Evolutionary conservation across 2,113 vertebrate genomes (phyloP).

Genomic region (Alouatta palliata): DNA sequence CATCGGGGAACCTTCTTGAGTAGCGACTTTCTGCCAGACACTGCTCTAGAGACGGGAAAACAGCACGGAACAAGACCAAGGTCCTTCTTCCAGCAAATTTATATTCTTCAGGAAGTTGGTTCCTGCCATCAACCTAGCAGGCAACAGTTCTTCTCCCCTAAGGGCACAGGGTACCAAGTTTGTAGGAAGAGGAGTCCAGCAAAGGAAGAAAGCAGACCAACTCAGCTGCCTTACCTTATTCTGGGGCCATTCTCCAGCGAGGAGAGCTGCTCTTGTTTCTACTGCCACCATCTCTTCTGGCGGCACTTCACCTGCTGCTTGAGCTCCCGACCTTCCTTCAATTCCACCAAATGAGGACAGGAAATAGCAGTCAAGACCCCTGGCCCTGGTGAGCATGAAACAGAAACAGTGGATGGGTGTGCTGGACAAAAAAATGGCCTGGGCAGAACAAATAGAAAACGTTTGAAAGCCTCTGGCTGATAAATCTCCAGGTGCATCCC

Average conservation of each 20-base stretch:
- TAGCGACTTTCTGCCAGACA: neutral
- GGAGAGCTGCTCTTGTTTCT: neutral
- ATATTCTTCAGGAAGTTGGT: neutral
- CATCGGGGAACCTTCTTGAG: neutral
- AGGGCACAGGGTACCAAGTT: neutral
- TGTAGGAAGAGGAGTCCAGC: neutral
- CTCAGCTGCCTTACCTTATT: constrained; percentile 41
- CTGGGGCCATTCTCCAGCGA: neutral
- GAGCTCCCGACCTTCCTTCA: neutral
- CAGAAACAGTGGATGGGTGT: neutral
- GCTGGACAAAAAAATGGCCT: neutral
- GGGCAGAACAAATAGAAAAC: constrained; percentile 12
- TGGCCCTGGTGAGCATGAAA: neutral
- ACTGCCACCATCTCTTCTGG: neutral
- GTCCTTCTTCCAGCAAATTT: neutral
- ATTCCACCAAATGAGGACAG: neutral
- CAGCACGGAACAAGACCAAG: neutral
- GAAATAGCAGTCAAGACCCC: neutral
- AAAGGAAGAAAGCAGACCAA: neutral
- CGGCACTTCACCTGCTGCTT: neutral
- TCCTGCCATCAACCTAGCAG: neutral
- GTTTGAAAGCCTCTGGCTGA: constrained; percentile 36
- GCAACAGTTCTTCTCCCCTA: neutral
- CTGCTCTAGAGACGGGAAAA: neutral
- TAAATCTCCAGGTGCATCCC: constrained; percentile 42